Evolutionary conservation across 1,140 invertebrate species (phyloP).

Genomic region (Grapholita molesta): DNA sequence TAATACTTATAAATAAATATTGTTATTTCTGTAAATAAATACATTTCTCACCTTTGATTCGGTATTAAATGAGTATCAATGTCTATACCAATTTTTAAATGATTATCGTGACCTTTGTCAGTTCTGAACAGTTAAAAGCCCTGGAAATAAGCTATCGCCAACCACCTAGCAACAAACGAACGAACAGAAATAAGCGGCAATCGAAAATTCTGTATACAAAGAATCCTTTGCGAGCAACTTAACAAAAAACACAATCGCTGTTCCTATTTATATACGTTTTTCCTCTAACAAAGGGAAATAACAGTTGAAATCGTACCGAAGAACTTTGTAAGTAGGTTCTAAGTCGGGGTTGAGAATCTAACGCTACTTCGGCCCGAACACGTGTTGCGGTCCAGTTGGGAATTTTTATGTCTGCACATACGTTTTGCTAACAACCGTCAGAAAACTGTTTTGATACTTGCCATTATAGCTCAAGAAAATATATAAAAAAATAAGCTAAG

Average conservation of each 20-base stretch:
- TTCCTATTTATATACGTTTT: neutral
- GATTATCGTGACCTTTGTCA: neutral
- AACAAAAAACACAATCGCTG: neutral
- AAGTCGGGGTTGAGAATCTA: neutral
- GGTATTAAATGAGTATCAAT: too few species aligned
- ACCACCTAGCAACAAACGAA: neutral
- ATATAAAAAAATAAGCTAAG: too few species aligned
- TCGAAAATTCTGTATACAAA: neutral
- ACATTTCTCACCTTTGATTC: too few species aligned
- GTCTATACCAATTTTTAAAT: too few species aligned
- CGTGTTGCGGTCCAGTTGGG: slow-evolving; percentile 5
- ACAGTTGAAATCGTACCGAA: neutral
- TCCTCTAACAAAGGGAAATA: neutral
- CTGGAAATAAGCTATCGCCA: neutral
- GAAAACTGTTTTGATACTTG: slow-evolving; percentile 1
- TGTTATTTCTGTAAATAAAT: too few species aligned
- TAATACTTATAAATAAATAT: too few species aligned
- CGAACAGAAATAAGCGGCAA: neutral
- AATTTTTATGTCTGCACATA: slow-evolving; percentile 12
- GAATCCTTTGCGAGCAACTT: neutral
- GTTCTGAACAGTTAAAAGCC: neutral
- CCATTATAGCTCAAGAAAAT: neutral
- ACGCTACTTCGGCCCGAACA: neutral
- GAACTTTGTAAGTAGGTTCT: neutral
- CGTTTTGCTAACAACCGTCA: neutral